Evolutionary conservation across 2,888 invertebrate genomes (phyloP).

Genomic region (Macrophya alboannulata): DNA sequence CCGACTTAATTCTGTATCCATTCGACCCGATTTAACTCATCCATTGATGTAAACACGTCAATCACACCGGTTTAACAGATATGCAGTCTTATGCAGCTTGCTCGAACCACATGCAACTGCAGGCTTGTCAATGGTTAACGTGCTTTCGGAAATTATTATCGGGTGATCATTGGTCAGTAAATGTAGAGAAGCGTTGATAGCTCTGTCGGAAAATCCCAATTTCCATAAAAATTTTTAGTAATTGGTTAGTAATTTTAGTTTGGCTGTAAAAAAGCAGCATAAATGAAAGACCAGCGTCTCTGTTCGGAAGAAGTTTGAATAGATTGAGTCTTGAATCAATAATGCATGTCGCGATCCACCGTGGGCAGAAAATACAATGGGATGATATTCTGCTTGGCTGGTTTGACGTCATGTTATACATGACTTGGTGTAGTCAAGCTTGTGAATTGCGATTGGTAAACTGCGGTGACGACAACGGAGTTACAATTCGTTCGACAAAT

Average conservation of each 20-base stretch:
- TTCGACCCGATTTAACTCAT: slow-evolving; percentile 54
- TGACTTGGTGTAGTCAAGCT: background rate
- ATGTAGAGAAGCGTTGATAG: background rate
- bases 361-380: background rate
- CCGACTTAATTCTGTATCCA: slow-evolving; percentile 45
- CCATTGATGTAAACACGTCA: slow-evolving; percentile 52
- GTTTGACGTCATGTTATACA: slow-evolving; percentile 24
- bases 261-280: background rate
- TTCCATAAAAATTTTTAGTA: background rate
- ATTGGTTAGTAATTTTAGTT: background rate
- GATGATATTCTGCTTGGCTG: slow-evolving; percentile 1
- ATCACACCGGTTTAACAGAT: slow-evolving; percentile 34
- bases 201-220: background rate
- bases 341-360: background rate
- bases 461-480: background rate
- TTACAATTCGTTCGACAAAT: background rate
- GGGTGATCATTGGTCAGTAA: background rate
- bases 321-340: background rate
- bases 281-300: background rate
- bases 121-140: background rate
- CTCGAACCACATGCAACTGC: background rate
- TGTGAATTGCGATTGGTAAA: background rate
- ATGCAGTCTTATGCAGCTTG: background rate
- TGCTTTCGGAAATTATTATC: too few species aligned
- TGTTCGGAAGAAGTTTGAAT: background rate